These are phyloP conservation scores for Amphipyra tragopoginis DNA, from an alignment of 2,888 invertebrate genomes.

Conservation along the genomic window DNA sequence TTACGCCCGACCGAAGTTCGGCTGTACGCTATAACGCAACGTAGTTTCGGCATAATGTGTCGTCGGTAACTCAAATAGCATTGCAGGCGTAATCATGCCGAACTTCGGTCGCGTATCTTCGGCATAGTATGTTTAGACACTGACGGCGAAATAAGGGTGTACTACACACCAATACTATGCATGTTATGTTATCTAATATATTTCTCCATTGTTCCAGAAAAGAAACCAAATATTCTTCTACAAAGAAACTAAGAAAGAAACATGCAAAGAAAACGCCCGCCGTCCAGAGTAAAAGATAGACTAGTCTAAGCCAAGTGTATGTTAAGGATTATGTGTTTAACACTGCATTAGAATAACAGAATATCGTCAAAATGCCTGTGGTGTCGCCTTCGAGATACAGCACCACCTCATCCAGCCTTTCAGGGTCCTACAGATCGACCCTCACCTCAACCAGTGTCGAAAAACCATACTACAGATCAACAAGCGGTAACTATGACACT, in stretches of 20 bases:
- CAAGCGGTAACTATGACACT: constrained; percentile 82
- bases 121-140: too few relatives aligned
- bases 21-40: too few relatives aligned
- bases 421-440: constrained; percentile 86
- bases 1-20: too few relatives aligned
- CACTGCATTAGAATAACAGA: constrained; percentile 16
- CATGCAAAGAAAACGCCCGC: constrained; percentile 81
- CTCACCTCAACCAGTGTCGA: constrained; percentile 86
- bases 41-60: too few relatives aligned
- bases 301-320: constrained; percentile 43
- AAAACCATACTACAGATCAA: constrained; percentile 87
- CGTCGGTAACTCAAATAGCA: too few relatives aligned
- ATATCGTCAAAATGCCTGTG: constrained; percentile 86
- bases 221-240: constrained; percentile 34
- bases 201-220: constrained; percentile 72
- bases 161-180: too few relatives aligned
- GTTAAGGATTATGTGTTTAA: constrained; percentile 54
- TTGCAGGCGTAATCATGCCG: too few relatives aligned
- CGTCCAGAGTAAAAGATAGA: constrained; percentile 76
- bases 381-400: constrained; percentile 89
- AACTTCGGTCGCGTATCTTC: too few relatives aligned
- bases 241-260: constrained; percentile 55
- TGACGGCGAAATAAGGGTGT: too few relatives aligned
- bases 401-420: constrained; percentile 80
- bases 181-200: not conserved